phyloP scores from a whole-genome alignment of 2,797 vertebrate genomes.

The Siniperca obscura region DNA sequence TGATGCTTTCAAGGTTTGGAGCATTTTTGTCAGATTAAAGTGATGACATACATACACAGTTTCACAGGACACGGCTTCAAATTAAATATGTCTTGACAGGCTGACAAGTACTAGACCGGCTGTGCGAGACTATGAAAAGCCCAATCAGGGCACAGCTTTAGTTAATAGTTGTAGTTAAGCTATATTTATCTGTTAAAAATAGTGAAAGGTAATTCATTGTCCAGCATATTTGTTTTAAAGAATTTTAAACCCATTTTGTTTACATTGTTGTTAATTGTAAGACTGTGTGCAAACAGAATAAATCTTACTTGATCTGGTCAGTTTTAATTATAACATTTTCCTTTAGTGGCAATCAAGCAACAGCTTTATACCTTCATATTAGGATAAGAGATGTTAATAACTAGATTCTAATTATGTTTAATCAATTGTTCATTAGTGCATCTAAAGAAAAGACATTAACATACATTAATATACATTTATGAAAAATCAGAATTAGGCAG shows the following conservation, averaged over 20 bases:
- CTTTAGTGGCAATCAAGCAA: not conserved
- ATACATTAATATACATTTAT: not conserved
- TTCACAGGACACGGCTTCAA: not conserved
- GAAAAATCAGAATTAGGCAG: not conserved
- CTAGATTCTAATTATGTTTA: not conserved
- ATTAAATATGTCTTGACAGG: not conserved
- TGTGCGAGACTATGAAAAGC: not conserved
- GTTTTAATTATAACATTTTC: not conserved
- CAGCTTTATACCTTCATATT: not conserved
- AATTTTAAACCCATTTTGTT: not conserved
- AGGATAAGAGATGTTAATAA: not conserved
- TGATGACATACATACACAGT: no score
- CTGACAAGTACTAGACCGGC: not conserved
- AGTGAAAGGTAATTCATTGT: not conserved
- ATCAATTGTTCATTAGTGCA: not conserved
- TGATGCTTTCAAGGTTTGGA: conserved; percentile 44
- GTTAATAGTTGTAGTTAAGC: not conserved
- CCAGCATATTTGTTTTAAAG: not conserved
- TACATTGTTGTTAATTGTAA: conserved; percentile 13
- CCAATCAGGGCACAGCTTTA: not conserved
- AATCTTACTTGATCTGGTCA: not conserved
- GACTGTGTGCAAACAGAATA: conserved; percentile 16
- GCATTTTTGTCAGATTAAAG: not conserved
- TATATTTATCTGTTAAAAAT: conserved; percentile 4
- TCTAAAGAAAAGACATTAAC: not conserved